A percentile compares a stretch with the other conserved stretches of the same genome.
Conservation (phyloP, 2,888 invertebrate genomes). For the Ceratothoa steindachneri region DNA sequence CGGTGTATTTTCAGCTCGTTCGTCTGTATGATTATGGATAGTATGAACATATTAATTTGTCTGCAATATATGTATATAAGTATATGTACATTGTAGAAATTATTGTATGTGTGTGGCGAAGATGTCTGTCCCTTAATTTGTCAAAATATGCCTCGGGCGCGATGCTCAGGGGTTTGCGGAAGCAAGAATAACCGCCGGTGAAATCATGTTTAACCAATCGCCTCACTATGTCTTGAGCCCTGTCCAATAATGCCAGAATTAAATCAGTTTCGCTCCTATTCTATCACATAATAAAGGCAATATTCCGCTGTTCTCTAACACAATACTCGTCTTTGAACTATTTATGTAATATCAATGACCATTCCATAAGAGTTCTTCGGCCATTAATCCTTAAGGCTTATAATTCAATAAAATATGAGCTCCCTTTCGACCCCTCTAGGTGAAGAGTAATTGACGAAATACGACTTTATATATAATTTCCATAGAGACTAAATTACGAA, state of each 20-base stretch:
- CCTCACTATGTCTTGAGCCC: background rate
- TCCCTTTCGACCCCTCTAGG: background rate
- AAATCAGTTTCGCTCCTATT: background rate
- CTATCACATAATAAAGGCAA: background rate
- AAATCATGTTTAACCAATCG: background rate
- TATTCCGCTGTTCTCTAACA: background rate
- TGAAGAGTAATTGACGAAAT: background rate
- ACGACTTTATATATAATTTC: background rate
- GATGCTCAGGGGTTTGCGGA: no score
- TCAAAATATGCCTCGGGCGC: no score
- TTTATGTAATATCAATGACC: background rate
- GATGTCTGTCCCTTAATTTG: no score
- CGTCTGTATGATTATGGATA: no score
- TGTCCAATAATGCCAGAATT: background rate
- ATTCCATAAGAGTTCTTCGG: background rate
- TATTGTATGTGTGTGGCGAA: no score
- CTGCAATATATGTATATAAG: constrained; percentile 14
- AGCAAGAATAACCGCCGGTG: no score
- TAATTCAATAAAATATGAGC: background rate
- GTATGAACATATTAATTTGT: constrained; percentile 56
- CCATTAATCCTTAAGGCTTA: background rate
- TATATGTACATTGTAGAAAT: constrained; percentile 5
- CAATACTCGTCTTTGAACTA: background rate
- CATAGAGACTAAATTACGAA: background rate
- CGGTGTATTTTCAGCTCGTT: no score